A percentile compares a stretch with the other conserved stretches of the same genome.
Evolutionary conservation across 2,797 vertebrate species (phyloP).

Genomic region (Limosa lapponica): DNA sequence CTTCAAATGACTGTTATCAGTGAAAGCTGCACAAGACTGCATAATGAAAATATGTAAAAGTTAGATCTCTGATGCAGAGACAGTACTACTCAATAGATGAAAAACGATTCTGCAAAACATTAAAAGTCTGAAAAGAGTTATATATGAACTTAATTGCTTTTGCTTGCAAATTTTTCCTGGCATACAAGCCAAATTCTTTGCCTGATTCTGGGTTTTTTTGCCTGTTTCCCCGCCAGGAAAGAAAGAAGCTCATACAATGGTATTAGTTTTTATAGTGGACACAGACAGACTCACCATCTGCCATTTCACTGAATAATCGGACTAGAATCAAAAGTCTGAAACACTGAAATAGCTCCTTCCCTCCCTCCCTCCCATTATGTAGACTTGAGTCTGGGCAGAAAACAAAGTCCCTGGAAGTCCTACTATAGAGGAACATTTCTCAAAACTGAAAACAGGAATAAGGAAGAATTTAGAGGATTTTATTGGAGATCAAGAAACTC

Average conservation of each 20-base stretch:
- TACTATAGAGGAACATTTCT: neutral
- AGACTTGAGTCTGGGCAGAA: neutral
- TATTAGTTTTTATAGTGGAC: neutral
- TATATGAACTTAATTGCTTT: constrained; percentile 27
- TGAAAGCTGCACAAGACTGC: constrained; percentile 6
- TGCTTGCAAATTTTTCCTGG: neutral
- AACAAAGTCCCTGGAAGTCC: neutral
- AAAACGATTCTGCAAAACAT: constrained; percentile 17
- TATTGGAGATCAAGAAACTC: neutral
- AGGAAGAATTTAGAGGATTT: neutral
- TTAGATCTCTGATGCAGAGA: constrained; percentile 20
- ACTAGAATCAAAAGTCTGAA: neutral
- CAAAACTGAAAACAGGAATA: neutral
- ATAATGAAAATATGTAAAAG: constrained; percentile 48
- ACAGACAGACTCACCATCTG: neutral
- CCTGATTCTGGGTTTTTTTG: neutral
- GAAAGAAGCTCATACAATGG: neutral
- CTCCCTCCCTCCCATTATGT: neutral
- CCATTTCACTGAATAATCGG: neutral
- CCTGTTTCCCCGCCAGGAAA: neutral
- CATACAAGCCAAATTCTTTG: neutral
- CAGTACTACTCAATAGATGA: constrained; percentile 6
- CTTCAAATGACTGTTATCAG: constrained; percentile 45
- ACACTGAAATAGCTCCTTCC: neutral
- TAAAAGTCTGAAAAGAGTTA: constrained; percentile 12